phyloP scores from a whole-genome alignment of 2,113 vertebrate genomes.

The Mustela nigripes region DNA sequence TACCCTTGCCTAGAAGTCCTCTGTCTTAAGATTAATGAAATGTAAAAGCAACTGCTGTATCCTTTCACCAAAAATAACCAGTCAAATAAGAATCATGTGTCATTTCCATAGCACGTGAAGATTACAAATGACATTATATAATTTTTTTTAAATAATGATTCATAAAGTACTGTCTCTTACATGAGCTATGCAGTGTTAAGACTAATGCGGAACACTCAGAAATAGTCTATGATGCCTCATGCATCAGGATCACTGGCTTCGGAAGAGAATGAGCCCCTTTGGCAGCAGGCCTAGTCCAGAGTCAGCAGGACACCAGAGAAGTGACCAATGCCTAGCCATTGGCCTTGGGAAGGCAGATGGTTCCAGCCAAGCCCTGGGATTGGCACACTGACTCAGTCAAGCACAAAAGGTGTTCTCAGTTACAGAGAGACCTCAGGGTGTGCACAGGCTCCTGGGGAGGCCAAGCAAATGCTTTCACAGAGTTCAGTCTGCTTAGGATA shows the following conservation, averaged over 20 bases:
- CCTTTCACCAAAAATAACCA: not conserved
- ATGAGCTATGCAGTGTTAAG: not conserved
- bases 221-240: not conserved
- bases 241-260: not conserved
- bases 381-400: not conserved
- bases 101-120: not conserved
- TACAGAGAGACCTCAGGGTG: not conserved
- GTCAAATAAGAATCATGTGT: not conserved
- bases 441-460: too few relatives aligned
- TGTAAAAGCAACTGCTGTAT: not conserved
- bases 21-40: not conserved
- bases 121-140: not conserved
- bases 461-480: not conserved
- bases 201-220: not conserved
- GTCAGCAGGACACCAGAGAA: not conserved
- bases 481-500: not conserved
- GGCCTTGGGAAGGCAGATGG: not conserved
- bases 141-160: not conserved
- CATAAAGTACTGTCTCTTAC: not conserved
- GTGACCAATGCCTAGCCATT: too few relatives aligned
- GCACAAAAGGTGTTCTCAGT: not conserved
- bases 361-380: not conserved
- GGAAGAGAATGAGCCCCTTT: not conserved
- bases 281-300: not conserved
- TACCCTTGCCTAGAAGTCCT: not conserved